A percentile compares a stretch with the other conserved stretches of the same genome.
These are phyloP conservation scores for Andrena minutula DNA, from an alignment of 2,888 invertebrate species.

Conservation along the genomic window DNA sequence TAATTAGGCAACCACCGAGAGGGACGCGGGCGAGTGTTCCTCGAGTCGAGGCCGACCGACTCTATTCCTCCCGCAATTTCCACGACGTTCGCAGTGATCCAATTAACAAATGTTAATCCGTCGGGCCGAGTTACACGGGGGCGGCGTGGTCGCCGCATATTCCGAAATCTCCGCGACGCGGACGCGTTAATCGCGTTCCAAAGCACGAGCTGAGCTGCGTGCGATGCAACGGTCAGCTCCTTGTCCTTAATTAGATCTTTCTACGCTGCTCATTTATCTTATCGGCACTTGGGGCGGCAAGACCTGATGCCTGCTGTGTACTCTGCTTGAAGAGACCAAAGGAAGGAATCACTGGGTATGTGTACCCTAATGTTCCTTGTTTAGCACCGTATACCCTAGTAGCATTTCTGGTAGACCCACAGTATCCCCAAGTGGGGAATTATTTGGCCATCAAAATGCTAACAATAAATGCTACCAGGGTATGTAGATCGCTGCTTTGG, in stretches of 20 bases:
- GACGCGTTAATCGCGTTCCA: conserved; percentile 32
- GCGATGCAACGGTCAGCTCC: neutral
- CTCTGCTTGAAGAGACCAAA: too few relatives aligned
- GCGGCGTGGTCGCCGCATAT: neutral
- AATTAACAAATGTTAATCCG: conserved; percentile 50
- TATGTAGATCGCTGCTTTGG: too few relatives aligned
- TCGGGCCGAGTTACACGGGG: conserved; percentile 28
- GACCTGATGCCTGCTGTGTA: too few relatives aligned
- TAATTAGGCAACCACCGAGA: conserved; percentile 32
- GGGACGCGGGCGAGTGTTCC: neutral
- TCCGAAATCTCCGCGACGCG: conserved; percentile 15
- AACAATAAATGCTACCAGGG: too few relatives aligned
- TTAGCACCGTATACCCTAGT: too few relatives aligned
- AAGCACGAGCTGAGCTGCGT: neutral
- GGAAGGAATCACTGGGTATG: too few relatives aligned
- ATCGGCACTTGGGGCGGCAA: too few relatives aligned
- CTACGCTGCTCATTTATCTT: neutral
- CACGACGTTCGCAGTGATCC: conserved; percentile 48
- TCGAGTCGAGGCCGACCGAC: conserved; percentile 23
- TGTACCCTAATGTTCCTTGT: too few relatives aligned
- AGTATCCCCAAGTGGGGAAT: too few relatives aligned
- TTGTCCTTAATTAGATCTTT: conserved; percentile 35
- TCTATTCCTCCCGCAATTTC: conserved; percentile 36
- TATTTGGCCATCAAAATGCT: too few relatives aligned
- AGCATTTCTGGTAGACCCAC: too few relatives aligned